Conservation (phyloP, 2,797 vertebrate species). For the Ceryle rudis region DNA sequence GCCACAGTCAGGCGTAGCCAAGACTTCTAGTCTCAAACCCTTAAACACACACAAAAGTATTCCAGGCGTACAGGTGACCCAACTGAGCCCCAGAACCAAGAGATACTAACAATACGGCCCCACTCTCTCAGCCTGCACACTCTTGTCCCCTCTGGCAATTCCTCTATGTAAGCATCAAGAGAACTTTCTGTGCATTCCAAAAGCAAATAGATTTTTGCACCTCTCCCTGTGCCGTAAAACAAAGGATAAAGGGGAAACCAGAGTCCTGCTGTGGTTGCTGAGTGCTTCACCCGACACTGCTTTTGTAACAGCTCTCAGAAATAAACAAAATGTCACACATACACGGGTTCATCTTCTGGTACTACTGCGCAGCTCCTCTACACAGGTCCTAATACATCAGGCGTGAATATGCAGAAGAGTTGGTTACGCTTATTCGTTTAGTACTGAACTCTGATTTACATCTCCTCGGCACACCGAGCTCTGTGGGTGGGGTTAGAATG, state of each 20-base stretch:
- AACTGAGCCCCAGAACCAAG: background rate
- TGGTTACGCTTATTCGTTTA: background rate
- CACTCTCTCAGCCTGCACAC: background rate
- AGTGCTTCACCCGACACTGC: background rate
- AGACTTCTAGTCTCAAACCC: background rate
- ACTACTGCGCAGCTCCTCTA: background rate
- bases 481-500: background rate
- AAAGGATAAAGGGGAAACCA: background rate
- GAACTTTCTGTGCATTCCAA: background rate
- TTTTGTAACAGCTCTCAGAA: background rate
- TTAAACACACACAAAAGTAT: background rate
- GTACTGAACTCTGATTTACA: background rate
- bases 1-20: background rate
- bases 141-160: background rate
- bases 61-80: background rate
- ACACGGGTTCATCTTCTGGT: background rate
- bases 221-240: background rate
- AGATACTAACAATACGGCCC: background rate
- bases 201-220: background rate
- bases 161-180: background rate
- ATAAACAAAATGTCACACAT: too few species aligned
- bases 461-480: background rate
- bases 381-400: background rate
- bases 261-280: background rate
- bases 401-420: background rate